Evolutionary conservation across 2,113 vertebrate species (phyloP).

Genomic region (Syrmaticus mikado): DNA sequence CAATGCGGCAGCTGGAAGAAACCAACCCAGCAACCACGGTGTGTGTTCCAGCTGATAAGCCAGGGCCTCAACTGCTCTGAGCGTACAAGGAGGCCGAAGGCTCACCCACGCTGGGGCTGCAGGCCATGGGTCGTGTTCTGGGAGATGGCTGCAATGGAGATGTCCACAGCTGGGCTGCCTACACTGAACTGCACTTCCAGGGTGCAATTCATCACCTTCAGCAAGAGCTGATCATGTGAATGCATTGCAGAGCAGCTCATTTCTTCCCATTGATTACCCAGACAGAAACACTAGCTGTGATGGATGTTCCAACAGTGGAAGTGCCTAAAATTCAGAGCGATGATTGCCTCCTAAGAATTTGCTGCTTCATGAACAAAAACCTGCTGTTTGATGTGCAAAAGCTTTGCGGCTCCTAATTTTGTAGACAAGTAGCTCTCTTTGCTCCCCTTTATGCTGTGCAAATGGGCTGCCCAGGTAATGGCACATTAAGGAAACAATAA

Average conservation of each 20-base stretch:
- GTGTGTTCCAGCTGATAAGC: not conserved
- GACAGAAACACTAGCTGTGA: not conserved
- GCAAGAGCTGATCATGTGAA: not conserved
- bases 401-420: not conserved
- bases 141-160: not conserved
- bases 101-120: not conserved
- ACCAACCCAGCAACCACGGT: not conserved
- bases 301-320: not conserved
- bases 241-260: not conserved
- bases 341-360: not conserved
- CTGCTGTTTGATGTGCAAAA: not conserved
- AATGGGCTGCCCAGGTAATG: not conserved
- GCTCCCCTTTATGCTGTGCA: not conserved
- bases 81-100: not conserved
- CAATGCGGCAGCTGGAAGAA: not conserved
- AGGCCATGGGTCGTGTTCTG: not conserved
- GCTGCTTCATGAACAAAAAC: not conserved
- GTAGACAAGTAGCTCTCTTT: not conserved
- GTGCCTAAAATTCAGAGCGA: not conserved
- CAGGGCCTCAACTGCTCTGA: rapidly evolving
- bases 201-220: not conserved
- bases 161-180: not conserved
- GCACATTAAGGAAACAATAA: slow-evolving; percentile 19
- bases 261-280: slow-evolving; percentile 16
- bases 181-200: not conserved